A percentile compares a stretch with the other conserved stretches of the same genome.
Conservation (phyloP, 2,113 vertebrate genomes). For the Rhea pennata region DNA sequence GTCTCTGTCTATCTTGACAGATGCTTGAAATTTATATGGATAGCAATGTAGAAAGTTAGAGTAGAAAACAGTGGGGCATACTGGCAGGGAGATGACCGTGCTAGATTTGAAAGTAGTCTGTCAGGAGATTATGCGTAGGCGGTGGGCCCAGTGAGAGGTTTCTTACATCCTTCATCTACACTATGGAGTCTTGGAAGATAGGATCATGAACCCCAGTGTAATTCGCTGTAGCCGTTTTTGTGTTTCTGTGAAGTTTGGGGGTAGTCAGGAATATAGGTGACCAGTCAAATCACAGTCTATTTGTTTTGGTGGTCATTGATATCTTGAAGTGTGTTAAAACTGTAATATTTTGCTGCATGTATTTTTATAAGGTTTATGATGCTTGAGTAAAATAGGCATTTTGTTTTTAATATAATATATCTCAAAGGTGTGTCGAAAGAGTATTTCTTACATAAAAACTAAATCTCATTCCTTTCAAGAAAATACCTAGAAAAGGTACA, state of each 20-base stretch:
- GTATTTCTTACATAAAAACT: neutral
- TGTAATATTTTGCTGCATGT: neutral
- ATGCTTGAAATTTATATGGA: neutral
- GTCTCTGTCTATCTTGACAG: neutral
- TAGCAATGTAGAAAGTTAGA: neutral
- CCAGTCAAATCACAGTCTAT: neutral
- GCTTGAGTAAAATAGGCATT: neutral
- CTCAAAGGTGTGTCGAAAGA: neutral
- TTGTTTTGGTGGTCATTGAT: neutral
- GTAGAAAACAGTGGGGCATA: neutral
- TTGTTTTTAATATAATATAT: neutral
- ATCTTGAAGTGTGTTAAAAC: neutral
- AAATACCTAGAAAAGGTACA: neutral
- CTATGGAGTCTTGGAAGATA: neutral
- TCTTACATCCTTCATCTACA: neutral
- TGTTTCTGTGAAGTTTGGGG: neutral
- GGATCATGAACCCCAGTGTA: neutral
- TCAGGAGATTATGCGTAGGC: neutral
- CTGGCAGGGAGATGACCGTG: neutral
- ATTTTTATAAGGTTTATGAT: neutral
- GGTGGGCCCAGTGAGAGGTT: neutral
- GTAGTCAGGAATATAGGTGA: accelerated
- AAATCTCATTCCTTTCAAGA: accelerated
- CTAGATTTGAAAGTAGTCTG: neutral
- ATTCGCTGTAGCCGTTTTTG: neutral